These are phyloP conservation scores for Potamilus streckersoni DNA, from an alignment of 1,140 invertebrate genomes.

Conservation along the genomic window DNA sequence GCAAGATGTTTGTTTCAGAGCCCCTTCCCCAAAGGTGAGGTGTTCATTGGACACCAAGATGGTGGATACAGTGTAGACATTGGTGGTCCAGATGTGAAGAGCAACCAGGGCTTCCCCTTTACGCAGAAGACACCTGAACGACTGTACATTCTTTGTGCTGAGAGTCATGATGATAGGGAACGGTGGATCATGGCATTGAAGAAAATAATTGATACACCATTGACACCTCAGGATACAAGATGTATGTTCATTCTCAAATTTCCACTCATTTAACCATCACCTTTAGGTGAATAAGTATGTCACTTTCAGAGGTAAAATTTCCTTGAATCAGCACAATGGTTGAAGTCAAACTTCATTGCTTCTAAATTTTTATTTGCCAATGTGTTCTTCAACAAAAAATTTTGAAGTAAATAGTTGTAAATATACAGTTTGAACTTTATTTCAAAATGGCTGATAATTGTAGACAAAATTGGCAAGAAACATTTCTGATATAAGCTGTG, in stretches of 20 bases:
- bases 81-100: conserved; percentile 74
- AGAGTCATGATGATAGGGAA: conserved; percentile 80
- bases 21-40: conserved; percentile 90
- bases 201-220: conserved; percentile 79
- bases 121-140: conserved; percentile 87
- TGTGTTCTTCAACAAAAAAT: no score
- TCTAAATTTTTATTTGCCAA: no score
- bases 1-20: conserved; percentile 69
- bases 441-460: no score
- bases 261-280: no score
- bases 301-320: no score
- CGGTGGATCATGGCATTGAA: conserved; percentile 82
- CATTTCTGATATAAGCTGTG: no score
- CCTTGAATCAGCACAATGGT: no score
- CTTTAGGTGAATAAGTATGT: no score
- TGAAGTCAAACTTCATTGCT: no score
- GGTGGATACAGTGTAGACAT: conserved; percentile 79
- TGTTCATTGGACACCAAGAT: conserved; percentile 83
- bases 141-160: conserved; percentile 84
- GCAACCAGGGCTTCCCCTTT: conserved; percentile 81
- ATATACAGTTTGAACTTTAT: no score
- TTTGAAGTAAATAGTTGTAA: no score
- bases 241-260: conserved; percentile 5
- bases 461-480: no score
- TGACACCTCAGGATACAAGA: conserved; percentile 74